These are phyloP conservation scores for Tolypeutes matacus DNA, from an alignment of 2,797 vertebrate genomes.

Conservation along the genomic window DNA sequence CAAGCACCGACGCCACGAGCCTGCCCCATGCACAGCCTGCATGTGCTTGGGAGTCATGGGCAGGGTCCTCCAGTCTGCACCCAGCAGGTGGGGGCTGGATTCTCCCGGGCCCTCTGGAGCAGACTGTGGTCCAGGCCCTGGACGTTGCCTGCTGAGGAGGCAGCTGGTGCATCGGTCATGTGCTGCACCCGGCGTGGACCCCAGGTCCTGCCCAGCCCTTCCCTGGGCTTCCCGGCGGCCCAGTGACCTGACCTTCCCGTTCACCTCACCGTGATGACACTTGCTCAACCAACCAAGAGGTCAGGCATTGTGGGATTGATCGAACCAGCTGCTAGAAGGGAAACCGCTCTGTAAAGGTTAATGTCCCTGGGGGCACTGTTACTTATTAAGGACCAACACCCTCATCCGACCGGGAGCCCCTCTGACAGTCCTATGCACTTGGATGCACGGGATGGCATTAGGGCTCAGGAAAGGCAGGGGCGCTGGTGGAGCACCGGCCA, in stretches of 20 bases:
- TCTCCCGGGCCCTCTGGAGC: background rate
- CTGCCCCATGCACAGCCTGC: accelerated
- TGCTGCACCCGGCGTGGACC: accelerated
- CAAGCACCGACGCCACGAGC: background rate
- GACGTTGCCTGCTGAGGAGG: too few species aligned
- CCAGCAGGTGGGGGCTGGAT: background rate
- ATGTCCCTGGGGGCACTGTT: background rate
- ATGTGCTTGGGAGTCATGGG: background rate
- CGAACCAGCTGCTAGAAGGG: background rate
- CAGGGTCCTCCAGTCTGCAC: background rate
- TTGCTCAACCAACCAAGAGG: background rate
- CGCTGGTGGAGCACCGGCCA: background rate
- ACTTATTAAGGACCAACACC: background rate
- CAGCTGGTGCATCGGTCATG: accelerated
- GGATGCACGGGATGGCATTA: background rate
- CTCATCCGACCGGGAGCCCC: background rate
- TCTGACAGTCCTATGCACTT: background rate
- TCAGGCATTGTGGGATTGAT: background rate
- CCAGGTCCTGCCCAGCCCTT: background rate
- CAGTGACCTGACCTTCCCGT: background rate
- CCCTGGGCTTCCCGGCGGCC: accelerated
- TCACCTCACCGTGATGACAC: background rate
- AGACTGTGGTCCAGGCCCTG: background rate
- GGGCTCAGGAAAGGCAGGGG: background rate
- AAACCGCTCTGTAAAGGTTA: background rate